Percentiles rank a stretch among this genome's conserved stretches.
Conservation (phyloP, 64 coral and sea anemone species). For the Montipora foliosa region DNA sequence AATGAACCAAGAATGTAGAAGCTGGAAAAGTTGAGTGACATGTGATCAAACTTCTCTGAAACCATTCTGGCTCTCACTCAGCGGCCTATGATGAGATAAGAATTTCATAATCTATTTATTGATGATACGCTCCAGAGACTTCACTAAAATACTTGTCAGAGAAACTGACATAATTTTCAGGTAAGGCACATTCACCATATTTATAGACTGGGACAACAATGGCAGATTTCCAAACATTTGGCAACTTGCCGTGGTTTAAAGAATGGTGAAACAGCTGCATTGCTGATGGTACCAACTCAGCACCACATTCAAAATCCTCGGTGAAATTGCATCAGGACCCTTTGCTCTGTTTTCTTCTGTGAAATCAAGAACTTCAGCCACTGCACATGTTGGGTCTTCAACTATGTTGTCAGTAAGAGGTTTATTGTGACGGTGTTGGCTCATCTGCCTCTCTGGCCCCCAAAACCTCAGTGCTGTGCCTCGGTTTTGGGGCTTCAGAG, state of each 20-base stretch:
- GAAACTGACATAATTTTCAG: background rate
- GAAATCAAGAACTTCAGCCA: background rate
- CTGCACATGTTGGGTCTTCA: background rate
- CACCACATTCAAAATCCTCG: background rate
- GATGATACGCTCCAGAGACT: too few species aligned
- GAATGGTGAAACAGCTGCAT: background rate
- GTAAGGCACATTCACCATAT: background rate
- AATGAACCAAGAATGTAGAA: constrained; percentile 2
- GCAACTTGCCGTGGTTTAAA: background rate
- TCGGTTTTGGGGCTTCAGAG: too few species aligned
- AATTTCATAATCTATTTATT: too few species aligned
- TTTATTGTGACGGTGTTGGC: background rate
- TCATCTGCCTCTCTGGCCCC: too few species aligned
- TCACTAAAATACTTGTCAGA: background rate
- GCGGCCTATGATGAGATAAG: background rate
- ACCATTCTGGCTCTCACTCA: background rate
- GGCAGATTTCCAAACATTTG: background rate
- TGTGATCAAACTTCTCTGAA: constrained; percentile 6
- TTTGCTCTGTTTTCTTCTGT: background rate
- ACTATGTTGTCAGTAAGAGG: background rate
- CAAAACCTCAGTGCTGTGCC: too few species aligned
- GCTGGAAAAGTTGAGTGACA: background rate
- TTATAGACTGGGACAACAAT: constrained; percentile 22
- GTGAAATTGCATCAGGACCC: background rate
- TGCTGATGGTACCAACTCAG: background rate